These are phyloP conservation scores for Saiga tatarica DNA, from an alignment of 2,113 vertebrate species.

Conservation along the genomic window DNA sequence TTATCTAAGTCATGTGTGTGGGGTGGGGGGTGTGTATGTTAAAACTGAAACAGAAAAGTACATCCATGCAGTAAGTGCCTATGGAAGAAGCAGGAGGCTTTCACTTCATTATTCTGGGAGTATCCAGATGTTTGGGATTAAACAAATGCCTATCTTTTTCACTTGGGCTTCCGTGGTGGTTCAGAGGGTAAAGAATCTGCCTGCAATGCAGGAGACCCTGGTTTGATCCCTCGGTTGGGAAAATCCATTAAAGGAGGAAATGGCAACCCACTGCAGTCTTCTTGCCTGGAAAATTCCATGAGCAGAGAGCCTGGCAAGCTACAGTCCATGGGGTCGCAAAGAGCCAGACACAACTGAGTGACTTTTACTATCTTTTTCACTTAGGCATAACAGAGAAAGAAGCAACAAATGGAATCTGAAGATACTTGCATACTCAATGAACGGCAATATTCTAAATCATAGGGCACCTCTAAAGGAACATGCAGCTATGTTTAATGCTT, in stretches of 20 bases:
- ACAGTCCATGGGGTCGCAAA: not conserved
- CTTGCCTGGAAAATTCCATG: not conserved
- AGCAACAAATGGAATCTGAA: not conserved
- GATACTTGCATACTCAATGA: not conserved
- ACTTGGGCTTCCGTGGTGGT: not conserved
- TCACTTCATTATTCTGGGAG: not conserved
- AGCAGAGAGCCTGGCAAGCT: not conserved
- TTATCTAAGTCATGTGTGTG: not conserved
- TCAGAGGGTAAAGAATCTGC: not conserved
- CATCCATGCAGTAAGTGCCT: not conserved
- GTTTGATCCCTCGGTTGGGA: not conserved
- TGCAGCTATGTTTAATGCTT: not conserved
- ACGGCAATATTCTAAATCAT: not conserved
- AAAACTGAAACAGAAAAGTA: not conserved
- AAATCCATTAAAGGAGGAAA: not conserved
- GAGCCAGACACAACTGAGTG: not conserved
- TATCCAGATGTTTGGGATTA: not conserved
- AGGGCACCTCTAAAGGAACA: not conserved
- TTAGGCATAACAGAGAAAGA: not conserved
- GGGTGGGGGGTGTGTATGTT: not conserved
- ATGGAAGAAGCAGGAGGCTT: not conserved
- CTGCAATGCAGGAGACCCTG: not conserved
- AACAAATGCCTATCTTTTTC: not conserved
- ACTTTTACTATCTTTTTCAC: not conserved
- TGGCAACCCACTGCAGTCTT: not conserved